A percentile compares a stretch with the other conserved stretches of the same genome.
Evolutionary conservation across 1,140 invertebrate species (phyloP).

Genomic region (Amyelois transitella): DNA sequence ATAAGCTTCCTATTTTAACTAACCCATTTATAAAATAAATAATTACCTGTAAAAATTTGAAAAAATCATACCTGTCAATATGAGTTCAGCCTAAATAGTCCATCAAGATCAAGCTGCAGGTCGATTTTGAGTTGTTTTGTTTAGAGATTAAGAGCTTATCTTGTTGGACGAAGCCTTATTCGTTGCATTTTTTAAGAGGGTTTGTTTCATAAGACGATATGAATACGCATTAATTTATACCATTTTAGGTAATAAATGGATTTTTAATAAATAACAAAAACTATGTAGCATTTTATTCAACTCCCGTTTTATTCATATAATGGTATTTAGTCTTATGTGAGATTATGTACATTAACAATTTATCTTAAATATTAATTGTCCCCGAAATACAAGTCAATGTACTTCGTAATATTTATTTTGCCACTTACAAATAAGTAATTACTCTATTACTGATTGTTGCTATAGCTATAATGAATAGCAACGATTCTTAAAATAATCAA

Average conservation of each 20-base stretch:
- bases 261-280: constrained; percentile 45
- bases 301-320: background rate
- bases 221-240: constrained; percentile 35
- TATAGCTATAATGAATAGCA: too few relatives aligned
- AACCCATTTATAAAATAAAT: too few relatives aligned
- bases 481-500: too few relatives aligned
- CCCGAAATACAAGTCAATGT: too few relatives aligned
- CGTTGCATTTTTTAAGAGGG: constrained; percentile 19
- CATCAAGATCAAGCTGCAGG: background rate
- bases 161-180: background rate
- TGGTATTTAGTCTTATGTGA: background rate
- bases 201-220: constrained; percentile 18
- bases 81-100: background rate
- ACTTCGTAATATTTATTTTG: too few relatives aligned
- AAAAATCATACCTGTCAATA: background rate
- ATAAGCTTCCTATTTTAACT: too few relatives aligned
- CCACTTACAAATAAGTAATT: too few relatives aligned
- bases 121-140: background rate
- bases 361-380: too few relatives aligned
- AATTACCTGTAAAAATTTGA: too few relatives aligned
- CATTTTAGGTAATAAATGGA: constrained; percentile 39
- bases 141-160: background rate
- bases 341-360: background rate
- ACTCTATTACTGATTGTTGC: too few relatives aligned
- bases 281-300: constrained; percentile 1